Base-by-base conservation (phyloP, 2,888 invertebrate species). In the Alentia gelatinosa region DNA sequence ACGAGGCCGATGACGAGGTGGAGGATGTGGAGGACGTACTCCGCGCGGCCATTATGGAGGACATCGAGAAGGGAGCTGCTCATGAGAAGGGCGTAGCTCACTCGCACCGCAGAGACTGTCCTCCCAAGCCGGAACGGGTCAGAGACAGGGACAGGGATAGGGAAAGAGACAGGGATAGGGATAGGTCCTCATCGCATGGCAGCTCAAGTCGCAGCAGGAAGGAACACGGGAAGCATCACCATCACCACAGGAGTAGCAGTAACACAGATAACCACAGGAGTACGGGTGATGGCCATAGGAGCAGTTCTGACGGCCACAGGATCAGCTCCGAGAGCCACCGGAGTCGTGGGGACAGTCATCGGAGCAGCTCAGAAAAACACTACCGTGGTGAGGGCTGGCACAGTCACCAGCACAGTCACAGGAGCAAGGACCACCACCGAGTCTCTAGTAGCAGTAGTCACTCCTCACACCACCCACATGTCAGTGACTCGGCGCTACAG, bases 11-110 rank as follows among this genome's bases (percentile, higher is more conserved):
- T 1, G 50, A 56, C 9, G 88, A 9, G 23, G 56, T 50, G 3
- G 37, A 88, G 35, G 88, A 88, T 30, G 89, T 63, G n/a, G 89
- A 89, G 89, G 89, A 35, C 7, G 89, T 63, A 0, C 56, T 89
- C 1, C 89, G 63, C 19, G 89, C 89, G 15, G 89, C 89, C 63
- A 50, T 89, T 35, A 50, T 50, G 33, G 63, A 89, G 89, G 37
- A 89, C n/a, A 86, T 50, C 1, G 88, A 88, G 88, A 33, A 88
- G 23, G 88, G 88, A 4, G 50, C 63, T 5, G n/a, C 86, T n/a
- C n/a, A n/a, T n/a, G n/a, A n/a, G n/a, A n/a, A n/a, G n/a, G 40
- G 42, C 15, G 23, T 42, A 23, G 5, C 89, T 63, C 39, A 35
- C 79, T 1, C 79, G 0, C 37, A 79, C 12, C 35, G 7, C 23